A percentile compares a stretch with the other conserved stretches of the same genome.
Conservation (phyloP, 2,888 invertebrate genomes). For the Tanaodytes sp. region DNA sequence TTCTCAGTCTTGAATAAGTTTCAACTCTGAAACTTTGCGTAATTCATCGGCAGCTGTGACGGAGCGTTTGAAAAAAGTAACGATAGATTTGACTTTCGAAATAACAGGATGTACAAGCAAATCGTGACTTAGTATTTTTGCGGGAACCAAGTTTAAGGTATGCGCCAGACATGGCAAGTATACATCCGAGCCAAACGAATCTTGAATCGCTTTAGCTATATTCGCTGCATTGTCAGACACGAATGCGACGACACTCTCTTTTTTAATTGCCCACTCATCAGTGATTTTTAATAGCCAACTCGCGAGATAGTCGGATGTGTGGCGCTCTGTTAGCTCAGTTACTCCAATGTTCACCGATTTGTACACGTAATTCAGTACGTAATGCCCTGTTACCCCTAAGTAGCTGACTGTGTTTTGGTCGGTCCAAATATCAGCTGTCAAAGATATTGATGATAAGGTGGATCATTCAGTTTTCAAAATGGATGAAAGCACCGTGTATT, state of each 20-base stretch:
- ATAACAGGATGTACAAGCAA: slow-evolving; percentile 8
- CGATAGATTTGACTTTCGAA: slow-evolving; percentile 44
- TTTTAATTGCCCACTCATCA: slow-evolving; percentile 51
- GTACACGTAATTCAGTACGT: background rate
- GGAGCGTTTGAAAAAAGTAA: slow-evolving; percentile 54
- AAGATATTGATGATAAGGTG: slow-evolving; percentile 15
- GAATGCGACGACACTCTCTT: slow-evolving; percentile 43
- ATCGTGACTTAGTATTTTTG: slow-evolving; percentile 20
- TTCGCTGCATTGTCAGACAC: slow-evolving; percentile 56
- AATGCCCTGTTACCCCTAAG: slow-evolving; percentile 26
- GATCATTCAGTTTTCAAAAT: slow-evolving; percentile 30
- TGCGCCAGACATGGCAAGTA: slow-evolving; percentile 55
- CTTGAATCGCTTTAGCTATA: slow-evolving; percentile 50
- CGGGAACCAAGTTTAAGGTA: slow-evolving; percentile 48
- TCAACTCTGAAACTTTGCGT: slow-evolving; percentile 27
- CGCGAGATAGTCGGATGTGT: slow-evolving; percentile 51
- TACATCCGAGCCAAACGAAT: slow-evolving; percentile 44
- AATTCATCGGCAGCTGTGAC: slow-evolving; percentile 49
- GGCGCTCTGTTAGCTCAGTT: slow-evolving; percentile 41
- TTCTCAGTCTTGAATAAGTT: slow-evolving; percentile 51
- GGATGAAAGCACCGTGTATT: slow-evolving; percentile 28
- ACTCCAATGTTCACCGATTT: slow-evolving; percentile 49
- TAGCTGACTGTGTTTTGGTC: slow-evolving; percentile 35
- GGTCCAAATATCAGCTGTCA: slow-evolving; percentile 53
- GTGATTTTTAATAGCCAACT: slow-evolving; percentile 36